Percentiles rank a stretch among this genome's conserved stretches.
phyloP scores from a whole-genome alignment of 1,140 invertebrate species.

The Neodiprion lecontei region DNA sequence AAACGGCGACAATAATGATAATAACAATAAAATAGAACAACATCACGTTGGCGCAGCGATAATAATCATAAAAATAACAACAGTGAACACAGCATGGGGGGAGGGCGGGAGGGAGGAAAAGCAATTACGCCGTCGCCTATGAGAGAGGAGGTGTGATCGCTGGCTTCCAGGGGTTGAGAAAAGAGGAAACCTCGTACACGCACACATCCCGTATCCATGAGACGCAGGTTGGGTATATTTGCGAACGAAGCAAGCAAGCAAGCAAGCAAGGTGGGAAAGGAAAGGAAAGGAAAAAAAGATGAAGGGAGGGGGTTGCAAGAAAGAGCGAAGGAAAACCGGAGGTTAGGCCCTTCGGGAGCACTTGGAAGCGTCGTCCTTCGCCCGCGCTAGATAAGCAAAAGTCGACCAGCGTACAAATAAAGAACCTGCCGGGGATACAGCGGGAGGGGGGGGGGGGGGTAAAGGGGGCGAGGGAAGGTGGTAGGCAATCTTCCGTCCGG shows the following conservation, averaged over 20 bases:
- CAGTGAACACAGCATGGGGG: background rate
- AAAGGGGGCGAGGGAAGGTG: background rate
- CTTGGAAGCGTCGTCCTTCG: background rate
- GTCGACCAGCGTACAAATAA: background rate
- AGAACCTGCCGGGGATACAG: background rate
- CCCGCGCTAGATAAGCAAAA: background rate
- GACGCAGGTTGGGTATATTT: no score
- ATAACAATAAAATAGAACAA: no score
- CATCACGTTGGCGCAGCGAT: background rate
- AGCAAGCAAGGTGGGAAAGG: no score
- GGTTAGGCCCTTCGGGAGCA: background rate
- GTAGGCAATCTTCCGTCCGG: background rate
- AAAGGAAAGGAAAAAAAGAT: no score
- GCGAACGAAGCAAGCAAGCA: no score
- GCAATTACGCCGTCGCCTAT: no score
- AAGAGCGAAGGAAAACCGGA: background rate
- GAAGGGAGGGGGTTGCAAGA: background rate
- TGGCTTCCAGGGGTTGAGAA: no score
- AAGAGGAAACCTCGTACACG: no score
- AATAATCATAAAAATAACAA: background rate
- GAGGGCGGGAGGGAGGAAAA: background rate
- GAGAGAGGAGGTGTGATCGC: no score
- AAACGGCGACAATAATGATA: no score
- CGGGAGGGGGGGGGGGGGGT: background rate
- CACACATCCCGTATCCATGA: no score